Evolutionary conservation across 2,113 vertebrate genomes (phyloP), one percentile per base, ranked within the genome.

Genomic region (Thryonomys swinderianus): DNA sequence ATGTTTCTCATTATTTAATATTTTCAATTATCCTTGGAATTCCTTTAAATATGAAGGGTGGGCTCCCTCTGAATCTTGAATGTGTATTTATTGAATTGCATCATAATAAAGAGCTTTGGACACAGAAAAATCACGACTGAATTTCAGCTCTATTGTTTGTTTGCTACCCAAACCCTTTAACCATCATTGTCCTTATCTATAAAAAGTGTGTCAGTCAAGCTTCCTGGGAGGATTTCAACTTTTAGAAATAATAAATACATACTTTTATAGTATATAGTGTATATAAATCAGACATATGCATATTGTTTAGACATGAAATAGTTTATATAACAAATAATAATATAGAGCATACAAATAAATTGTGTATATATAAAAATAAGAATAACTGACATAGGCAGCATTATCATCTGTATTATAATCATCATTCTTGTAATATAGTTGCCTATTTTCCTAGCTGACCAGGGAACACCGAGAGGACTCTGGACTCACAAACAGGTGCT

Each of bases 161-260:
- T 80, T 59, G 17, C 14, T 64, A 30, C 23, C 59, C 32, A 32
- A 93, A 51, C 25, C 34, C 53, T 61, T 5, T 61, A 82, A 81
- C 20, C 18, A 18, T 93, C 34, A 23, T 71, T 89, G 82, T 37
- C 4, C 37, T 85, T 73, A 85, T 64, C 69, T 73, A 34, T 79
- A 76, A 71, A 88, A 92, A 71, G 51, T n/a, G 40, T 81, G 34
- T 88, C 67, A 76, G 62, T 57, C 57, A 85, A 94, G 69, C 20
- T 73, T 86, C 30, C 42, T 85, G 74, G 2, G 25, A 82, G 16
- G 37, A 53, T 76, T 67, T 2, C 3, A 61, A 76, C 42, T 69
- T 93, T 59, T 83, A 69, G 12, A 78, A 71, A 83, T 61, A 78
- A 62, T 11, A 89, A 64, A 57, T 6, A 66, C 57, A 12, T 2